Base-by-base conservation (phyloP, 2,888 invertebrate species). In the Drosophila cracens region DNA sequence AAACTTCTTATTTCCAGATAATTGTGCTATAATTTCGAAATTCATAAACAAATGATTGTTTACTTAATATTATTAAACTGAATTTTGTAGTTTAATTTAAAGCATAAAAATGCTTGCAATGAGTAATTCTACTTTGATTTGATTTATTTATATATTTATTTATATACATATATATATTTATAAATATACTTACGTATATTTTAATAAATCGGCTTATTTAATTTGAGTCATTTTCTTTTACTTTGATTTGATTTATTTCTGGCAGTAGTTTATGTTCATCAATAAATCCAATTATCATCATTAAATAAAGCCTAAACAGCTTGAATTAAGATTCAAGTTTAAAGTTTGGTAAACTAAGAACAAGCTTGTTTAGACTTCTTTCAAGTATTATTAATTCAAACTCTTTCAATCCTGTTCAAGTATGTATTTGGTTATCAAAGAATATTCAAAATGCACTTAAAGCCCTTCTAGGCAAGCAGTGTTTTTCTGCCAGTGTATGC, bases 401-500 rank as follows among this genome's bases (percentile, higher is more conserved):
- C 3, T 13, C 13, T 13, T 21, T n/a, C 10, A 13, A 13, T 33
- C 11, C 33, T 10, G 10, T 10, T 33, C 34, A 34, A 13, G 13
- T 36, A 16, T n/a, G n/a, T n/a, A n/a, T n/a, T n/a, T n/a, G n/a
- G n/a, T n/a, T n/a, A n/a, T n/a, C n/a, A n/a, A n/a, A n/a, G n/a
- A n/a, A n/a, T 16, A 46, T 3, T 21, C 0, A 7, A 1, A 43
- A 21, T n/a, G 6, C 5, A 6, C 11, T 5, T n/a, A 2, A 21
- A 4, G 4, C n/a, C 10, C 40, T n/a, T 40, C 11, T 43, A 11
- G 43, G 21, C 43, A 11, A 43, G 8, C 25, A 49, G 25, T 36
- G 7, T 11, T 36, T 54, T 54, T 62, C 70, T 48, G 27, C 21
- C 33, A 56, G 36, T 54, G 36, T 4, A 54, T 36, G 18, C 49